Conservation (phyloP, 1,140 invertebrate genomes). For the Antheraea mylitta region DNA sequence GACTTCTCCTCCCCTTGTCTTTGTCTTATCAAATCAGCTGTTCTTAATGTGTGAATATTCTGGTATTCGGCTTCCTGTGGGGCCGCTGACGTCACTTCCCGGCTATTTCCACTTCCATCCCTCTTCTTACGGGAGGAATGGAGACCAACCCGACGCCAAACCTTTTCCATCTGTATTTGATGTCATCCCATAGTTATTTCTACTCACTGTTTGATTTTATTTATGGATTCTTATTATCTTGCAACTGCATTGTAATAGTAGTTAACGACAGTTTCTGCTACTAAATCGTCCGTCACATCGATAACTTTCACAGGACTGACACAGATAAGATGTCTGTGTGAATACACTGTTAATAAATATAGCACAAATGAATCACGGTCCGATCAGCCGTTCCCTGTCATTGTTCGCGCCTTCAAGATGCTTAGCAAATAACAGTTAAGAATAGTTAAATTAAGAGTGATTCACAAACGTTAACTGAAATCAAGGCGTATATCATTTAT, state of each 20-base stretch:
- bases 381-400: conserved; percentile 59
- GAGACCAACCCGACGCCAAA: conserved; percentile 77
- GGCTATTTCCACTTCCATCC: conserved; percentile 72
- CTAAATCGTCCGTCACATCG: background rate
- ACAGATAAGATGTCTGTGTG: conserved; percentile 20
- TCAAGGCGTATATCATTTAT: conserved; percentile 54
- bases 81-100: conserved; percentile 56
- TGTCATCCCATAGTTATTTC: conserved; percentile 74
- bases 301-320: conserved; percentile 7
- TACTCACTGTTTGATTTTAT: conserved; percentile 14
- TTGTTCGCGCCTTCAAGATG: conserved; percentile 43
- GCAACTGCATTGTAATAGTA: background rate
- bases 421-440: background rate
- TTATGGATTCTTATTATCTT: background rate
- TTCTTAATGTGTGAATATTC: conserved; percentile 72
- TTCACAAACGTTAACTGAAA: conserved; percentile 29
- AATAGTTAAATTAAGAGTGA: conserved; percentile 7
- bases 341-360: conserved; percentile 23
- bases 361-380: conserved; percentile 36
- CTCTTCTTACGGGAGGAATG: conserved; percentile 78
- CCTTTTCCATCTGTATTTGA: conserved; percentile 77
- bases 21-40: conserved; percentile 70
- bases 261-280: background rate
- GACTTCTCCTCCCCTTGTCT: conserved; percentile 69
- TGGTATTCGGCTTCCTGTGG: conserved; percentile 70